A percentile compares a stretch with the other conserved stretches of the same genome.
phyloP scores from a whole-genome alignment of 2,888 invertebrate genomes.

The Caenorhabditis macrosperma region DNA sequence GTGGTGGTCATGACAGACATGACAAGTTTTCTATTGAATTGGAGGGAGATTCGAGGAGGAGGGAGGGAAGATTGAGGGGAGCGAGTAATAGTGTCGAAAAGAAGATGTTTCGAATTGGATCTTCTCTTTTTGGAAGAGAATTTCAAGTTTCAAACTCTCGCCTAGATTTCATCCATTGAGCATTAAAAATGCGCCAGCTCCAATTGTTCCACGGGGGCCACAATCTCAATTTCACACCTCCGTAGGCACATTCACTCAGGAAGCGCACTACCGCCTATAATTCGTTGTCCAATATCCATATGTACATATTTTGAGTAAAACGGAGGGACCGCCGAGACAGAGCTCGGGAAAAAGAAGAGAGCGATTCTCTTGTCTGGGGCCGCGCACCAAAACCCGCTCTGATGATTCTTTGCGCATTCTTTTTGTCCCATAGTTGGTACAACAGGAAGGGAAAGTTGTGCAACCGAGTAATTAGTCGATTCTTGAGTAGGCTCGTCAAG shows the following conservation, averaged over 20 bases:
- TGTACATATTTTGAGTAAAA: slow-evolving; percentile 50
- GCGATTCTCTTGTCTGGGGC: no score
- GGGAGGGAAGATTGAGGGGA: background rate
- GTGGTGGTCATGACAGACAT: slow-evolving; percentile 63
- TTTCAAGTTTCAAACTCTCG: no score
- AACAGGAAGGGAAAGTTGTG: slow-evolving; percentile 23
- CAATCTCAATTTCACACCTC: slow-evolving; percentile 64
- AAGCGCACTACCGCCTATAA: slow-evolving; percentile 58
- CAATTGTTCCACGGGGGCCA: background rate
- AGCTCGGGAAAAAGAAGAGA: background rate
- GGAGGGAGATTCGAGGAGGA: slow-evolving; percentile 18
- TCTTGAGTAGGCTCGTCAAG: slow-evolving; percentile 29
- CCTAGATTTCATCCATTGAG: no score
- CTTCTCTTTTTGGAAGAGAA: no score
- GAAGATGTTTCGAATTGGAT: background rate
- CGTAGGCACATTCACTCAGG: slow-evolving; percentile 60
- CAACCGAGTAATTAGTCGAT: slow-evolving; percentile 30
- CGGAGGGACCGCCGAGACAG: background rate
- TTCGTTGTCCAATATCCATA: slow-evolving; percentile 49
- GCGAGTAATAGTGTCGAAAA: slow-evolving; percentile 3
- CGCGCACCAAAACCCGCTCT: no score
- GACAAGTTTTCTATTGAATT: slow-evolving; percentile 56
- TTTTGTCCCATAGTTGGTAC: background rate
- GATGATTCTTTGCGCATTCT: no score
- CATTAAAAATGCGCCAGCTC: background rate